Conservation (phyloP, 2,113 vertebrate genomes). For the Brevimyrus niger region DNA sequence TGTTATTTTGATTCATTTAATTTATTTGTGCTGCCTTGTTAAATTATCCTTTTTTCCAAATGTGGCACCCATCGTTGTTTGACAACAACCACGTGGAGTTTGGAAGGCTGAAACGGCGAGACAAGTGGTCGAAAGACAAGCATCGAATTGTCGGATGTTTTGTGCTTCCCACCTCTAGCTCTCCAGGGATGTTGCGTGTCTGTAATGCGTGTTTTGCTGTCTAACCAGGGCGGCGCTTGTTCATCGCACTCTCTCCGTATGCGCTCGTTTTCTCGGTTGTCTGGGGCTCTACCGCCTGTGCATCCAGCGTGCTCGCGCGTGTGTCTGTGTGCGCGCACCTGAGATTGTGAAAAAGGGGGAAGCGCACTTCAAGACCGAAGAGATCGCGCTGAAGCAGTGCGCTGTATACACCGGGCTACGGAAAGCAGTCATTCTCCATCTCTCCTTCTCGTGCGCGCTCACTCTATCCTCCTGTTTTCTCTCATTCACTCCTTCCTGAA, state of each 20-base stretch:
- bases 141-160: neutral
- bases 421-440: slow-evolving; percentile 5
- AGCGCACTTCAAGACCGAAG: neutral
- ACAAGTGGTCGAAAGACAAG: neutral
- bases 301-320: neutral
- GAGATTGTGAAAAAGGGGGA: neutral
- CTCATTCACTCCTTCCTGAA: slow-evolving; percentile 29
- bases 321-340: neutral
- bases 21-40: neutral
- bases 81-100: neutral
- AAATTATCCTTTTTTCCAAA: neutral
- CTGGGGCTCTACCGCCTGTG: neutral
- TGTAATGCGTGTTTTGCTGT: neutral
- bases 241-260: neutral
- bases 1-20: neutral
- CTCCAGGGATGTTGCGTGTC: too few species aligned
- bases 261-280: neutral
- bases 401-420: neutral
- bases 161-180: neutral
- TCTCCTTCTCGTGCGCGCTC: slow-evolving; percentile 9
- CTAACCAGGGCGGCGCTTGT: neutral
- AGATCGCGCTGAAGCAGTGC: neutral
- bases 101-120: slow-evolving; percentile 8
- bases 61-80: neutral
- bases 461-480: neutral